Base-by-base conservation (phyloP, 2,797 vertebrate species). In the Mionectes olivaceus region DNA sequence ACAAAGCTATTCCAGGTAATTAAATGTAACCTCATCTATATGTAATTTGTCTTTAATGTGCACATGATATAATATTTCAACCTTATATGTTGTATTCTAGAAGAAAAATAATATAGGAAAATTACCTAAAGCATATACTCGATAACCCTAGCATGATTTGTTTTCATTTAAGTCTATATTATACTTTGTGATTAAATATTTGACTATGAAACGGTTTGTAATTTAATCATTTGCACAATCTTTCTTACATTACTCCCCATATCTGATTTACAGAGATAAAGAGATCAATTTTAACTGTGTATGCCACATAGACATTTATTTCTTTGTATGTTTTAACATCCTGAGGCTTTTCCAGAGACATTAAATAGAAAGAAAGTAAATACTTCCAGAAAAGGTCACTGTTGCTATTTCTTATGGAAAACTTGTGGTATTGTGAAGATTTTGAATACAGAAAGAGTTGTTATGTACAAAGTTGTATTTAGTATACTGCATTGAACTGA, bases 1-100 rank as follows among this genome's bases (percentile, higher is more conserved):
- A 94, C 79, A 95, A 97, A 94, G 88, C 85, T 81, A 90, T 91
- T 90, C 59, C 96, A 94, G 96, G 93, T 96, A 95, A 97, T 94
- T 86, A 95, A 96, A 94, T 93, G 83, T 88, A 88, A 96, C 93
- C 96, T 96, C 87, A 43, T 70, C 84, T 91, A 83, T 89, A 74
- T 23, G 81, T 87, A 94, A 95, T 93, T 83, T 90, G 85, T 90
- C 92, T 96, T 94, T 95, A 95, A 73, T 88, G 79, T 96, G 68
- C 69, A 63, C 60, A 35, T 44, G 56, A 64, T 81, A 83, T 25
- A 81, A 70, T 92, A 93, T 88, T 96, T 95, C 83, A 71, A 17
- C 90, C 64, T 35, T 24, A 33, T 76, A 89, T 76, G 37, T 83
- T 85, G 22, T 53, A 60, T 87, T 94, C 74, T 74, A 69, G 27